Conservation (phyloP, 30 jellyfish, hydroid and myxozoan species). For the Aurelia sp. region DNA sequence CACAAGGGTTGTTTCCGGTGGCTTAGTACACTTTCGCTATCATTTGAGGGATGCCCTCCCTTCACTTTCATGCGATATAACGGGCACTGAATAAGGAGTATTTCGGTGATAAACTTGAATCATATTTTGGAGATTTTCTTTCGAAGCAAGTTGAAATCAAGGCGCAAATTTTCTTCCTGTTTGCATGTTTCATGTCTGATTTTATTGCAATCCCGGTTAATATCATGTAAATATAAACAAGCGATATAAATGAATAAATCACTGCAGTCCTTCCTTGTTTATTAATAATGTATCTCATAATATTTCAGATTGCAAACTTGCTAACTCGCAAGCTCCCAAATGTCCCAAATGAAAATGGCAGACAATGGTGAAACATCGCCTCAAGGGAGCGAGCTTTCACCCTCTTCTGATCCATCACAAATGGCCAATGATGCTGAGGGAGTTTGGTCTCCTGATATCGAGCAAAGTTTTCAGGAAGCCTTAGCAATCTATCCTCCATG, state of each 20-base stretch:
- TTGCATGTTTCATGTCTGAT: not conserved
- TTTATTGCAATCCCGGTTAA: too few species aligned
- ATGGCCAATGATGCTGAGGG: slow-evolving; percentile 99
- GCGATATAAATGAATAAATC: not conserved
- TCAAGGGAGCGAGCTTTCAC: slow-evolving; percentile 55
- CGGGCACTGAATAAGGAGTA: too few species aligned
- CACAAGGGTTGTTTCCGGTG: slow-evolving; percentile 67
- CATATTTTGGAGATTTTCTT: not conserved
- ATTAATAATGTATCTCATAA: too few species aligned
- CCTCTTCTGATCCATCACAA: slow-evolving; percentile 85
- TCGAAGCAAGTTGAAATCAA: slow-evolving; percentile 1
- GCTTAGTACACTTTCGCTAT: not conserved
- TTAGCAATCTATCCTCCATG: slow-evolving; percentile 96
- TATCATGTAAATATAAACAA: not conserved
- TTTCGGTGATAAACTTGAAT: too few species aligned
- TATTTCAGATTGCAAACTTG: too few species aligned
- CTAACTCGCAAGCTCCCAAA: too few species aligned
- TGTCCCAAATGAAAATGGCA: slow-evolving; percentile 70
- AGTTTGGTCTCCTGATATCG: slow-evolving; percentile 97
- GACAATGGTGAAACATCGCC: slow-evolving; percentile 77
- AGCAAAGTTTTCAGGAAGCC: slow-evolving; percentile 97
- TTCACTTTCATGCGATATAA: too few species aligned
- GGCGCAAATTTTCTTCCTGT: not conserved
- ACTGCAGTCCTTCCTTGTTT: too few species aligned
- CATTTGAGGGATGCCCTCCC: too few species aligned